These are phyloP conservation scores for Sminthurides bifidus DNA, from an alignment of 1,140 invertebrate species.

Conservation along the genomic window DNA sequence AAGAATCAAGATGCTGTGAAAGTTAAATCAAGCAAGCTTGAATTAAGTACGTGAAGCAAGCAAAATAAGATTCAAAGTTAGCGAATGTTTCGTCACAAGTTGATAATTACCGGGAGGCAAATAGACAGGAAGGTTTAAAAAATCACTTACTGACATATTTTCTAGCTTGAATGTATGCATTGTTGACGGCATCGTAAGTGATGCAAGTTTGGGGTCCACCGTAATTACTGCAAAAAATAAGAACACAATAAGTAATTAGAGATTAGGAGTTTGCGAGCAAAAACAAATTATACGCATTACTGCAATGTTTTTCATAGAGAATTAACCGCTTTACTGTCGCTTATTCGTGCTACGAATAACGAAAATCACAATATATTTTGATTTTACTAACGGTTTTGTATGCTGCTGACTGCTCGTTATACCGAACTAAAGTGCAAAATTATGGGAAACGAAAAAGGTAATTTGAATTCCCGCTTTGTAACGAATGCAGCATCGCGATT, in stretches of 20 bases:
- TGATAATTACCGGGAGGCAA: no score
- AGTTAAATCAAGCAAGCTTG: no score
- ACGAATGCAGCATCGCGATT: no score
- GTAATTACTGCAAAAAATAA: slow-evolving; percentile 49
- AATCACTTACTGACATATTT: slow-evolving; percentile 64
- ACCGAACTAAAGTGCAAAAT: no score
- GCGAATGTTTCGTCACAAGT: no score
- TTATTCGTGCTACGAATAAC: neutral
- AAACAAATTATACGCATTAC: neutral
- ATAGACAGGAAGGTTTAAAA: no score
- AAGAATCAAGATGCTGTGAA: neutral
- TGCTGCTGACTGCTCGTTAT: no score
- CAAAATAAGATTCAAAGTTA: neutral
- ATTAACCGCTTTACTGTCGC: neutral
- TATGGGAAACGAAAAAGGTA: no score
- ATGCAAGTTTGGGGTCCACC: slow-evolving; percentile 68
- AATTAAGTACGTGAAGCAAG: neutral
- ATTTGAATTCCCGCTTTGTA: no score
- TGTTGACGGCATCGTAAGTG: slow-evolving; percentile 80
- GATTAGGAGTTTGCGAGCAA: no score
- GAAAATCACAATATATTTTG: no score
- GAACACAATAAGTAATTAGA: slow-evolving; percentile 19
- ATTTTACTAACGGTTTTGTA: no score
- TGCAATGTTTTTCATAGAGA: neutral
- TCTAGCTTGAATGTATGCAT: slow-evolving; percentile 71